phyloP scores from a whole-genome alignment of 2,797 vertebrate species.

The Argyrosomus regius region DNA sequence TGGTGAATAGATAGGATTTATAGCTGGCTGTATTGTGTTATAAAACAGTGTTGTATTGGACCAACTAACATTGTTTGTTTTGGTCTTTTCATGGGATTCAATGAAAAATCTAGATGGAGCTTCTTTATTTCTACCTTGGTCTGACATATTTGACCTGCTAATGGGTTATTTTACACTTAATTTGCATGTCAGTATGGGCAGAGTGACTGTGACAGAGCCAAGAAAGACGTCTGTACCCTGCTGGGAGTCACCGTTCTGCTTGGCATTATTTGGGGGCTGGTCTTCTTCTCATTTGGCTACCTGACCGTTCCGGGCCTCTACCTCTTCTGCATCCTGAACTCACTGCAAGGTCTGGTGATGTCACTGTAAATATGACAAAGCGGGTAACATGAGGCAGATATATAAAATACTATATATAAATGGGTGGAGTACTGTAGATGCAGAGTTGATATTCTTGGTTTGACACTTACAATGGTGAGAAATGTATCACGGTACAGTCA shows the following conservation, averaged over 20 bases:
- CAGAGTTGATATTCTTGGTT: no score
- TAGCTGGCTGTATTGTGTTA: no score
- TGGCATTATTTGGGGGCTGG: conserved; percentile 82
- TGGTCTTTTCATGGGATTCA: neutral
- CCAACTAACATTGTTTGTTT: neutral
- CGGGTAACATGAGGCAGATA: no score
- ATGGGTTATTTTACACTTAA: neutral
- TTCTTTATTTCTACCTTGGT: neutral
- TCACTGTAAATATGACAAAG: neutral
- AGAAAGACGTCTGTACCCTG: conserved; percentile 65
- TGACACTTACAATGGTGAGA: no score
- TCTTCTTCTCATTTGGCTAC: conserved; percentile 78
- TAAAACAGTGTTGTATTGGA: no score
- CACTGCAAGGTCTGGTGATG: conserved; percentile 79
- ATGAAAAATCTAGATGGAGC: no score
- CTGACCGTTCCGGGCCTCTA: conserved; percentile 76
- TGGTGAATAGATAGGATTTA: no score
- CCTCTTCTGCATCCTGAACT: conserved; percentile 85
- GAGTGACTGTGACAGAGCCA: conserved; percentile 54
- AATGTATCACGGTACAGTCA: no score
- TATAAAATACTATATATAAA: no score
- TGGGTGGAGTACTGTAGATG: no score
- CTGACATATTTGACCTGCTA: neutral
- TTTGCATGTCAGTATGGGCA: neutral
- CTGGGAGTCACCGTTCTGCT: conserved; percentile 81